These are phyloP conservation scores for Dasyornis broadbenti DNA, from an alignment of 2,113 vertebrate genomes.

Conservation along the genomic window DNA sequence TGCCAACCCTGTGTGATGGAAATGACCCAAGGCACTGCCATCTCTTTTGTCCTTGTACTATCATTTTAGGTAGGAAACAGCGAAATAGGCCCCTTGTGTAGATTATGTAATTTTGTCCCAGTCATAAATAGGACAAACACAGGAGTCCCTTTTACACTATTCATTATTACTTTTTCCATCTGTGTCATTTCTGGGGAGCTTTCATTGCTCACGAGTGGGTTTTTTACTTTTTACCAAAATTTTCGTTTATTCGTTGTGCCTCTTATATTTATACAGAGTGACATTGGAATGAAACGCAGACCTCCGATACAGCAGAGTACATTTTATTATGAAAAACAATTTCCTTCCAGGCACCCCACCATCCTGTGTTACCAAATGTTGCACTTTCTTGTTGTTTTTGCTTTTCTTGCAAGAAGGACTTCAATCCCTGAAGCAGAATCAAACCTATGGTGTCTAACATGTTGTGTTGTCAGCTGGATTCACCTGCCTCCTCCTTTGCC, in stretches of 20 bases:
- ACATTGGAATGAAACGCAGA: not conserved
- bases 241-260: not conserved
- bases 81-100: constrained; percentile 13
- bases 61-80: not conserved
- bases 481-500: not conserved
- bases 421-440: not conserved
- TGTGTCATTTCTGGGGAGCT: not conserved
- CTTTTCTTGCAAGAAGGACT: not conserved
- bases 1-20: not conserved
- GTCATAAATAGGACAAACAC: constrained; percentile 41
- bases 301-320: not conserved
- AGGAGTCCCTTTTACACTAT: not conserved
- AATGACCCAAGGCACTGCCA: not conserved
- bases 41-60: constrained; percentile 14
- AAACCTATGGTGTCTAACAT: not conserved
- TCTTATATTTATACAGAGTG: not conserved
- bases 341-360: not conserved
- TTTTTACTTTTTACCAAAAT: not conserved
- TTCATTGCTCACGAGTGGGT: not conserved
- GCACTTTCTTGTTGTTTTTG: not conserved
- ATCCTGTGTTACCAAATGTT: not conserved
- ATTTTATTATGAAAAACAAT: not conserved
- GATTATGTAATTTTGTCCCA: constrained; percentile 28
- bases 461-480: not conserved
- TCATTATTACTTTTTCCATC: not conserved